Percentiles rank a stretch among this genome's conserved stretches.
These are phyloP conservation scores for Chelonoidis abingdonii DNA, from an alignment of 2,113 vertebrate species.

Conservation along the genomic window DNA sequence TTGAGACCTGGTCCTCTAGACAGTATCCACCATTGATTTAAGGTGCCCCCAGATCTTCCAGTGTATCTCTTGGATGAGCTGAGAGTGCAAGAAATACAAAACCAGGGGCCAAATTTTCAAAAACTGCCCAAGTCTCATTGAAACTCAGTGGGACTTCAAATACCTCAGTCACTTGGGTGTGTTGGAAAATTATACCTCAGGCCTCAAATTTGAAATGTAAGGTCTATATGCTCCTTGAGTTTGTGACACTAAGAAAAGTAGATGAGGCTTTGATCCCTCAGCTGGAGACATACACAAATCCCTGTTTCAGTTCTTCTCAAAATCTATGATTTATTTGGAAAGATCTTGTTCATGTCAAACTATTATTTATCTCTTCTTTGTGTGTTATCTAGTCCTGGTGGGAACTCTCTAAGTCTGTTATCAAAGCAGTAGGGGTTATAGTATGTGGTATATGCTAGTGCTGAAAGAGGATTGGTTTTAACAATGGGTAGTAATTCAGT, in stretches of 20 bases:
- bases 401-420: background rate
- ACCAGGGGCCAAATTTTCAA: background rate
- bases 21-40: background rate
- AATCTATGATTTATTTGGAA: background rate
- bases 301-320: background rate
- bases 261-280: background rate
- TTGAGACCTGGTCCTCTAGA: background rate
- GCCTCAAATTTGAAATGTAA: background rate
- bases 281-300: background rate
- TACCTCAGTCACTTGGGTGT: background rate
- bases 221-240: background rate
- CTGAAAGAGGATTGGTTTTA: background rate
- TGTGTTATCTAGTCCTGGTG: background rate
- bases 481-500: background rate
- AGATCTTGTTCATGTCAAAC: background rate
- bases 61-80: background rate
- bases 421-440: background rate
- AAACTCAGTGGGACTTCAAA: background rate
- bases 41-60: background rate
- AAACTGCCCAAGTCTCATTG: background rate
- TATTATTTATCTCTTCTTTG: background rate
- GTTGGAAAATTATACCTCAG: background rate
- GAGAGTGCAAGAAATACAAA: background rate
- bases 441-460: background rate
- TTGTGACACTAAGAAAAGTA: background rate